Conservation (phyloP, 2,113 vertebrate genomes). For the Oceanites oceanicus region DNA sequence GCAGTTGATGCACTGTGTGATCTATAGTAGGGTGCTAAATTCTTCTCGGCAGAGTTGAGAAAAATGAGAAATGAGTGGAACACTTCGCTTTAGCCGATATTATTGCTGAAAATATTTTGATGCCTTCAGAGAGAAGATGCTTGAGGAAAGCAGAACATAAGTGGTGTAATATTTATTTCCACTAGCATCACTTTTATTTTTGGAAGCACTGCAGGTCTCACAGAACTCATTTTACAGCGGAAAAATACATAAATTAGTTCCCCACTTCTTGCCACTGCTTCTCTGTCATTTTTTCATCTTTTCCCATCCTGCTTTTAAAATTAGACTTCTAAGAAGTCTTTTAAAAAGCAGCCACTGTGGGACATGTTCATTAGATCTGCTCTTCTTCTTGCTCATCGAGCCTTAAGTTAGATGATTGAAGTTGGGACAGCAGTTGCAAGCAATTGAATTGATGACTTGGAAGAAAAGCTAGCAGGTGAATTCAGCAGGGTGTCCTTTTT, state of each 20-base stretch:
- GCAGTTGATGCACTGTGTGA: background rate
- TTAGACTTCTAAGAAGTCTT: conserved; percentile 4
- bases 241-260: background rate
- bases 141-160: background rate
- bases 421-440: background rate
- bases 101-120: background rate
- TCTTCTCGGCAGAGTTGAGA: background rate
- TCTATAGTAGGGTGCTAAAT: background rate
- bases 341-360: background rate
- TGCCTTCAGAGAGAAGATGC: background rate
- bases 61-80: background rate
- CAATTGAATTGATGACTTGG: conserved; percentile 34
- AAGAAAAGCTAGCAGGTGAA: conserved; percentile 32
- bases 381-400: background rate
- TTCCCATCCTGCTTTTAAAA: conserved; percentile 2
- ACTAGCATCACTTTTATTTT: background rate
- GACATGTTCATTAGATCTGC: background rate
- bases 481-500: conserved; percentile 22
- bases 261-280: background rate
- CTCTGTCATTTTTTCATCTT: background rate
- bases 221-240: background rate
- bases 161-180: background rate
- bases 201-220: background rate
- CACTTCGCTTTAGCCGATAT: background rate
- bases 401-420: background rate